These are phyloP conservation scores for Trichopoda pennipes DNA, from an alignment of 2,888 invertebrate species.

Conservation along the genomic window DNA sequence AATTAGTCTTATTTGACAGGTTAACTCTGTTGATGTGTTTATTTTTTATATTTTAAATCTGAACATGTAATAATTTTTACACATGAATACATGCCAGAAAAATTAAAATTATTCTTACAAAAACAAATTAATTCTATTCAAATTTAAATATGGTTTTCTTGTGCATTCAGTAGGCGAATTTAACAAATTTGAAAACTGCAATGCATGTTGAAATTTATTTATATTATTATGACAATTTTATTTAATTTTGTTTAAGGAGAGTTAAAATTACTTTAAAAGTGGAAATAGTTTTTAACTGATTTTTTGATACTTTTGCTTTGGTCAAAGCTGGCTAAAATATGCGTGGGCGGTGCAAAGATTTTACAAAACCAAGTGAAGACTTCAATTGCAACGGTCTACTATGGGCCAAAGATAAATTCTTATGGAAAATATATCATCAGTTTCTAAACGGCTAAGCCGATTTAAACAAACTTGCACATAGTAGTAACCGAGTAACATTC, in stretches of 20 bases:
- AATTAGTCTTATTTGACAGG: conserved; percentile 74
- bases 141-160: conserved; percentile 6
- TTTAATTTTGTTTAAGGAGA: not conserved
- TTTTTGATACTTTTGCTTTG: not conserved
- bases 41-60: not conserved
- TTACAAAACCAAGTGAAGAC: no score
- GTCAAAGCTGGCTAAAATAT: not conserved
- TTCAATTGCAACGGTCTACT: no score
- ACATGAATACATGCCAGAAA: conserved; percentile 20
- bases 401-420: no score
- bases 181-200: conserved; percentile 40
- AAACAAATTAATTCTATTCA: conserved; percentile 31
- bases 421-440: no score
- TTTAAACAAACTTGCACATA: no score
- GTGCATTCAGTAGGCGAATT: conserved; percentile 44
- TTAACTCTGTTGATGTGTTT: conserved; percentile 55
- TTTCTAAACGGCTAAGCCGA: no score
- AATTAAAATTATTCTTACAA: conserved; percentile 13
- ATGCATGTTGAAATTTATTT: conserved; percentile 57
- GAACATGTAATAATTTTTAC: conserved; percentile 32
- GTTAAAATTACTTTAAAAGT: not conserved
- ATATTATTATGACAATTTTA: conserved; percentile 56
- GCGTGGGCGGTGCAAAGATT: not conserved
- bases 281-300: not conserved
- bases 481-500: no score